Base-by-base conservation (phyloP, 2,113 vertebrate species). In the Eulemur rufifrons region DNA sequence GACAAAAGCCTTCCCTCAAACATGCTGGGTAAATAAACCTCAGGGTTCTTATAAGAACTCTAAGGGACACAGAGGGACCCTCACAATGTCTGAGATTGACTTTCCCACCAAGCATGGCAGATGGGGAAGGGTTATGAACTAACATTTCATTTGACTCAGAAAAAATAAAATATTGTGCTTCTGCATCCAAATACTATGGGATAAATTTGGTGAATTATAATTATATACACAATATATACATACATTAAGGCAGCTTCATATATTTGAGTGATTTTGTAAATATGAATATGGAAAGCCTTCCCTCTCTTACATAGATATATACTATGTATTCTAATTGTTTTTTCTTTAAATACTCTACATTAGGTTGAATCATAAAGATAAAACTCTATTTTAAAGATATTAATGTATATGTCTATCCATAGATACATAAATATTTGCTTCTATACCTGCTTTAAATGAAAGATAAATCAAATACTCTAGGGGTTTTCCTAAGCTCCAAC, bases 301-400 rank as follows among this genome's bases (percentile, higher is more conserved):
- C 59, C 23, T 85, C 66, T 25, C 17, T 83, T 50, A 37, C 42
- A 56, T n/a, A 78, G 6, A 50, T 14, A 50, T 20, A 45, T 23
- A 78, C 66, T 66, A 74, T 23, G 13, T 13, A 63, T 68, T 90
- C 42, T 50, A 42, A 56, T 39, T 50, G 8, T 90, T 77, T 89
- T 89, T 10, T 69, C 64, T 86, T 91, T 50, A 92, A 74, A 84
- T 69, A 74, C 3, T 89, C 61, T 89, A 54, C 42, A 52, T 91
- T 93, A 93, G 15, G 9, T 66, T 93, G 78, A 91, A 37, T 88
- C 45, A 93, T 34, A 95, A 95, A 95, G 39, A 37, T 59, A 95
- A 84, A 89, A 74, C 52, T 52, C 12, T 84, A 68, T 37, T 84
- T 86, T 14, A 13, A 54, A 66, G 42, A 94, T 64, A 37, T n/a